These are phyloP conservation scores for Gryllus longicercus DNA, from an alignment of 2,888 invertebrate genomes.

Conservation along the genomic window DNA sequence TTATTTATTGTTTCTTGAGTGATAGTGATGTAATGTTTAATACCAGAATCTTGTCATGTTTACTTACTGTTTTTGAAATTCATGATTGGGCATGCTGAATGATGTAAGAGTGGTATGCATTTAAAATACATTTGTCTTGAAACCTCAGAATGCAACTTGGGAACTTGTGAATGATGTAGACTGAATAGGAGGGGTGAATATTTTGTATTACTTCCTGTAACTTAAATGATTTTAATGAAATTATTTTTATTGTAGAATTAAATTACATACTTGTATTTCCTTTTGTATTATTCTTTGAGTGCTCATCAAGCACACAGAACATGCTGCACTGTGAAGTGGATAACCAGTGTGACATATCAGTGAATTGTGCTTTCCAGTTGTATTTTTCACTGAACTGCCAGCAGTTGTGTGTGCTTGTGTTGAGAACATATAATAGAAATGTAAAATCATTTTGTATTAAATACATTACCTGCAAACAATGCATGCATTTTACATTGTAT, in stretches of 20 bases:
- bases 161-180: background rate
- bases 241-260: background rate
- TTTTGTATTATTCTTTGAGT: background rate
- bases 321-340: background rate
- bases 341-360: background rate
- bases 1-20: too few relatives aligned
- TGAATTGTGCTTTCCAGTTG: background rate
- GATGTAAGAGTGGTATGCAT: background rate
- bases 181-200: background rate
- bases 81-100: too few relatives aligned
- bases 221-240: background rate
- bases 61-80: too few relatives aligned
- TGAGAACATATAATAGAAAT: background rate
- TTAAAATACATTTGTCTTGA: background rate
- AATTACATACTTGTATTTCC: background rate
- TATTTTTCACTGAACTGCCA: background rate
- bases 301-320: background rate
- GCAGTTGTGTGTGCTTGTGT: background rate
- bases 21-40: too few relatives aligned
- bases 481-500: background rate
- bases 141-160: background rate
- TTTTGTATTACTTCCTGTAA: background rate
- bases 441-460: background rate
- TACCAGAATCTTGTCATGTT: too few relatives aligned
- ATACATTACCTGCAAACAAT: background rate